A percentile compares a stretch with the other conserved stretches of the same genome.
phyloP scores from a whole-genome alignment of 2,113 vertebrate species.

The Aptenodytes forsteri region DNA sequence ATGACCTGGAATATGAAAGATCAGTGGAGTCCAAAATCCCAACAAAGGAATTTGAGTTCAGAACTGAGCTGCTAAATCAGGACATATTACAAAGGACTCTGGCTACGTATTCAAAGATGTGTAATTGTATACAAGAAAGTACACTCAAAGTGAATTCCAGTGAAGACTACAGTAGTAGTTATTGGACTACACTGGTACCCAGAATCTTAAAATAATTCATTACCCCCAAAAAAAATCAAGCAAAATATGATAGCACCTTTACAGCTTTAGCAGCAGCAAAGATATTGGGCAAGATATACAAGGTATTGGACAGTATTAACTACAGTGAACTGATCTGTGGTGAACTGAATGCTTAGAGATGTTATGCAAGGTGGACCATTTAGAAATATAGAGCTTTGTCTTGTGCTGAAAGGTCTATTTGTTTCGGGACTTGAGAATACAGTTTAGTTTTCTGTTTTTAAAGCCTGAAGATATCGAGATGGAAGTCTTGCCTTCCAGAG shows the following conservation, averaged over 20 bases:
- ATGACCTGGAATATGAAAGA: background rate
- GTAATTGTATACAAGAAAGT: background rate
- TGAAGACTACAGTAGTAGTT: background rate
- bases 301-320: background rate
- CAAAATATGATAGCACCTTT: background rate
- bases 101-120: background rate
- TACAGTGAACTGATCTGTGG: background rate
- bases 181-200: background rate
- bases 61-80: background rate
- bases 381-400: background rate
- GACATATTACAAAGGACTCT: background rate
- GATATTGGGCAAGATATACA: background rate
- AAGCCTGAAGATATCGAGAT: background rate
- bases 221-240: background rate
- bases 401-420: background rate
- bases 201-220: background rate
- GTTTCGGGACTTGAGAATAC: background rate
- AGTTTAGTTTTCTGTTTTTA: background rate
- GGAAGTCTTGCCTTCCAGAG: background rate
- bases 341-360: background rate
- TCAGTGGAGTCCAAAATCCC: background rate
- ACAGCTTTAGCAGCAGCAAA: background rate
- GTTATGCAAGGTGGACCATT: background rate
- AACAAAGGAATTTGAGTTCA: background rate
- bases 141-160: background rate